Evolutionary conservation across 2,888 invertebrate genomes (phyloP).

Genomic region (Vandiemenella viatica): DNA sequence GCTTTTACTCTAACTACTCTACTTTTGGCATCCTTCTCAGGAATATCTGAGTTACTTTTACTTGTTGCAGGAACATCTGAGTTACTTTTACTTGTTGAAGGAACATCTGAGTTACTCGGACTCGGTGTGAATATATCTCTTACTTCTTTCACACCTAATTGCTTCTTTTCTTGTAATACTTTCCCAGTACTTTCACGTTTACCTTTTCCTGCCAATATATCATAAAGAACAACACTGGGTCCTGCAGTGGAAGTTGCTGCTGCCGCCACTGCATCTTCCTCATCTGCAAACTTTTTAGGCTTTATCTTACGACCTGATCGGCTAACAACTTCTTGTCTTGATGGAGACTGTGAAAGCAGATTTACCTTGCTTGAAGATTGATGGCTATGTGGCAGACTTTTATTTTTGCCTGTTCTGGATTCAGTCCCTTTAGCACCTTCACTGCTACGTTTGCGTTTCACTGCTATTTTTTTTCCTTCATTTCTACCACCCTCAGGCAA

Average conservation of each 20-base stretch:
- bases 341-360: constrained; percentile 1
- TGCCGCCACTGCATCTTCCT: constrained; percentile 18
- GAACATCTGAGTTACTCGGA: no score
- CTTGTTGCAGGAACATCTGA: background rate
- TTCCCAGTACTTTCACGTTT: no score
- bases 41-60: no score
- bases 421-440: background rate
- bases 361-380: background rate
- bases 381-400: background rate
- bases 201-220: no score
- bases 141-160: no score
- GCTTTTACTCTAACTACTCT: constrained; percentile 17
- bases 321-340: constrained; percentile 40
- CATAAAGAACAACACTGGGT: no score
- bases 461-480: constrained; percentile 9
- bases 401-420: background rate
- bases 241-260: no score
- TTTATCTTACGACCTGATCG: constrained; percentile 61
- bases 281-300: constrained; percentile 35
- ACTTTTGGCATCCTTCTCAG: constrained; percentile 26
- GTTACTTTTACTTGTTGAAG: no score
- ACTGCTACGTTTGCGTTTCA: constrained; percentile 9
- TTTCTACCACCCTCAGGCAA: constrained; percentile 17
- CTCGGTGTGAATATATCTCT: no score
- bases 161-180: no score